These are phyloP conservation scores for Latrodectus geometricus DNA, from an alignment of 1,140 invertebrate genomes.

Conservation along the genomic window DNA sequence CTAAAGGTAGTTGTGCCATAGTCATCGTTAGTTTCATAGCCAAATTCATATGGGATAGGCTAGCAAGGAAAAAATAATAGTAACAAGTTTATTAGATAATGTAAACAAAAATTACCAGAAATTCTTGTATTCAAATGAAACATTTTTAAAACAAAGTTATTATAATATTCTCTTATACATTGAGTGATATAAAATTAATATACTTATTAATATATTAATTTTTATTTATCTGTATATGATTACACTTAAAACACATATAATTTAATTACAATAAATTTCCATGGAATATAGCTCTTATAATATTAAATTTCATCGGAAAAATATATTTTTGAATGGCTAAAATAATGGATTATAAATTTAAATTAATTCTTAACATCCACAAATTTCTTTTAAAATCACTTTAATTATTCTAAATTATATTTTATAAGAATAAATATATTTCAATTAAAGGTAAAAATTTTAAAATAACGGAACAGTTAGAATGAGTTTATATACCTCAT, in stretches of 20 bases:
- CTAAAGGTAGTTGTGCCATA: constrained; percentile 61
- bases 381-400: neutral
- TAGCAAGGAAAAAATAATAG: constrained; percentile 7
- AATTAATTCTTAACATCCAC: neutral
- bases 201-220: neutral
- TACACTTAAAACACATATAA: neutral
- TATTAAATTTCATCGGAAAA: no score
- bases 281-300: no score
- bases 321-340: no score
- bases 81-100: neutral
- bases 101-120: neutral
- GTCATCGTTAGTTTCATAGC: constrained; percentile 63
- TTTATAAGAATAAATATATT: neutral
- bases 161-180: neutral
- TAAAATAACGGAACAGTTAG: neutral
- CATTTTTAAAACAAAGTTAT: neutral
- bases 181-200: neutral
- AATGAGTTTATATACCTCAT: constrained; percentile 14
- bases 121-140: neutral
- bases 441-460: neutral
- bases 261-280: no score
- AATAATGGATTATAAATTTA: neutral
- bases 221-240: neutral
- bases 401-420: neutral
- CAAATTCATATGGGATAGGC: constrained; percentile 62